phyloP scores from a whole-genome alignment of 2,888 invertebrate genomes.

The Ernsta delagoae region DNA sequence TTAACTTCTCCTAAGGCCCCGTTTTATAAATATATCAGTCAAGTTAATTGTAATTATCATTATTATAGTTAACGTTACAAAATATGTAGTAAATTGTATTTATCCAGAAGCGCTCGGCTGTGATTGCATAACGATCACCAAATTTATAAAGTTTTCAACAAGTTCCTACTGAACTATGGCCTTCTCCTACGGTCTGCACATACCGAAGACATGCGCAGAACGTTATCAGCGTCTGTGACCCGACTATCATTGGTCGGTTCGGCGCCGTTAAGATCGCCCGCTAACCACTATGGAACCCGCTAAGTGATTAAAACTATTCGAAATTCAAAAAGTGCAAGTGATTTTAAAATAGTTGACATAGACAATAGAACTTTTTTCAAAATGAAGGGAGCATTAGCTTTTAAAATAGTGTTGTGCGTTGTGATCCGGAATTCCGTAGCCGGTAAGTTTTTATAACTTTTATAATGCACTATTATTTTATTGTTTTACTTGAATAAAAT shows the following conservation, averaged over 20 bases:
- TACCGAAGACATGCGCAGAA: slow-evolving; percentile 63
- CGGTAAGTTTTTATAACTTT: slow-evolving; percentile 19
- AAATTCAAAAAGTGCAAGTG: slow-evolving; percentile 29
- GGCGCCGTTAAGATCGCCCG: slow-evolving; percentile 46
- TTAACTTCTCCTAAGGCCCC: no score
- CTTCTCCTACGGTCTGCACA: slow-evolving; percentile 36
- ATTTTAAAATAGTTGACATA: slow-evolving; percentile 5
- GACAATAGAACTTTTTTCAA: slow-evolving; percentile 10
- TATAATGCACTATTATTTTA: not conserved
- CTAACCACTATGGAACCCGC: slow-evolving; percentile 29
- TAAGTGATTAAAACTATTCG: not conserved
- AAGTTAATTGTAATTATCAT: no score
- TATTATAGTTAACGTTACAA: not conserved
- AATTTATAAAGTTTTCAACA: slow-evolving; percentile 29
- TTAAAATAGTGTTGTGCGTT: slow-evolving; percentile 29
- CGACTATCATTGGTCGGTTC: slow-evolving; percentile 53
- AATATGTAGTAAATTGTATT: not conserved
- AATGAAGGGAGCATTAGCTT: slow-evolving; percentile 25
- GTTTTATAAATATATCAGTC: no score
- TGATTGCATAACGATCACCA: slow-evolving; percentile 10
- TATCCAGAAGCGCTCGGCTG: not conserved
- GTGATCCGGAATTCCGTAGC: slow-evolving; percentile 17
- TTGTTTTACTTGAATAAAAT: not conserved
- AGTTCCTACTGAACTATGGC: slow-evolving; percentile 34
- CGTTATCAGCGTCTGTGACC: slow-evolving; percentile 67